Evolutionary conservation across 1,140 invertebrate species (phyloP).

Genomic region (Bradysia coprophila): DNA sequence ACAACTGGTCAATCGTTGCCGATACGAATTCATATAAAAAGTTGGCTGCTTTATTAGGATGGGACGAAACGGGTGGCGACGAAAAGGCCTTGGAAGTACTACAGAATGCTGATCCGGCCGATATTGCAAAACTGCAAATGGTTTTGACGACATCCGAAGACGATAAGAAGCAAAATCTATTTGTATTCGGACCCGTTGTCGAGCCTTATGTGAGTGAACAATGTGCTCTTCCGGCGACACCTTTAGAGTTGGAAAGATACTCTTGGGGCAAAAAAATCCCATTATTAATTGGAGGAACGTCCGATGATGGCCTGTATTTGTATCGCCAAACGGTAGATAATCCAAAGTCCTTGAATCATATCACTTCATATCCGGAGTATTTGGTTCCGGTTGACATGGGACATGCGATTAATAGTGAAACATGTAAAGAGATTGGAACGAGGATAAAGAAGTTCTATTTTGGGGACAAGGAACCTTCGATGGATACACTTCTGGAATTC

Average conservation of each 20-base stretch:
- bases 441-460: neutral
- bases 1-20: slow-evolving; percentile 17
- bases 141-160: neutral
- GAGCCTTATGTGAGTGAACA: slow-evolving; percentile 19
- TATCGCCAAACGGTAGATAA: slow-evolving; percentile 5
- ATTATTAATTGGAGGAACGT: slow-evolving; percentile 22
- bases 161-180: no score
- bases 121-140: neutral
- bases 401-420: neutral
- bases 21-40: slow-evolving; percentile 16
- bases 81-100: slow-evolving; percentile 1
- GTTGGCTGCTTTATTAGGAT: slow-evolving; percentile 9
- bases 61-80: slow-evolving; percentile 3
- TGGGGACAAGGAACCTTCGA: neutral
- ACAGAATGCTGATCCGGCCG: neutral
- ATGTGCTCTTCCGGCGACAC: slow-evolving; percentile 16
- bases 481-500: neutral
- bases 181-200: slow-evolving; percentile 24
- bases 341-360: neutral
- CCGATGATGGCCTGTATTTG: slow-evolving; percentile 21
- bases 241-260: slow-evolving; percentile 19
- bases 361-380: neutral
- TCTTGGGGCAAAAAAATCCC: slow-evolving; percentile 24
- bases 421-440: neutral
- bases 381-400: neutral